Base-by-base conservation (phyloP, 2,888 invertebrate genomes). In the Amiota minor region DNA sequence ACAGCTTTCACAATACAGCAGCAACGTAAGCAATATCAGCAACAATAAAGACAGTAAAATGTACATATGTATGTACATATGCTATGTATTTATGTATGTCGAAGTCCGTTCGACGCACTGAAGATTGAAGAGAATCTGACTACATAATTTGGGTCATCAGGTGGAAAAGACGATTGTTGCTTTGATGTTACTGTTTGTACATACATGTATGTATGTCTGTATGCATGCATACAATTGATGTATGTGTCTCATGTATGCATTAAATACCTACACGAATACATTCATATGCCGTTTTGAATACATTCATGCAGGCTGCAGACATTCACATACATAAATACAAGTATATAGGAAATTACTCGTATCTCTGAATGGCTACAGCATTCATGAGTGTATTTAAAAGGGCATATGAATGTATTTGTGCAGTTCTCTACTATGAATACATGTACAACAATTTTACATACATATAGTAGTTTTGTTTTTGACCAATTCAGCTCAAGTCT, bases 131-230 rank as follows among this genome's bases (percentile, higher is more conserved):
- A 53, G 53, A 11, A 12, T 6, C 35, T 35, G 35, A 6, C 46
- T 53, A 53, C n/a, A 69, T 69, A 53, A 69, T 69, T 69, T 69
- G 69, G 69, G 69, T 69, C 69, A 69, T 69, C 55, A 55, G 69
- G 69, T 69, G 69, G 55, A 69, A 55, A 69, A 35, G 69, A 69
- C 23, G 53, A 55, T 18, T n/a, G 55, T 50, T 62, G 23, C 12
- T 55, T 18, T 56, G 55, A 11, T 70, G 59, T 55, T 59, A 53
- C n/a, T 59, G 56, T 45, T 35, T 14, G 45, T 56, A 16, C 20
- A 14, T 53, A 9, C 14, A n/a, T n/a, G 8, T 53, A n/a, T 53
- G n/a, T 53, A 53, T 53, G 16, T 49, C 45, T 10, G n/a, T 68
- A 16, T 4, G 14, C 1, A n/a, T 68, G 46, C 47, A n/a, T 47